Conservation (phyloP, 1,140 invertebrate genomes). For the Drosophila athabasca region DNA sequence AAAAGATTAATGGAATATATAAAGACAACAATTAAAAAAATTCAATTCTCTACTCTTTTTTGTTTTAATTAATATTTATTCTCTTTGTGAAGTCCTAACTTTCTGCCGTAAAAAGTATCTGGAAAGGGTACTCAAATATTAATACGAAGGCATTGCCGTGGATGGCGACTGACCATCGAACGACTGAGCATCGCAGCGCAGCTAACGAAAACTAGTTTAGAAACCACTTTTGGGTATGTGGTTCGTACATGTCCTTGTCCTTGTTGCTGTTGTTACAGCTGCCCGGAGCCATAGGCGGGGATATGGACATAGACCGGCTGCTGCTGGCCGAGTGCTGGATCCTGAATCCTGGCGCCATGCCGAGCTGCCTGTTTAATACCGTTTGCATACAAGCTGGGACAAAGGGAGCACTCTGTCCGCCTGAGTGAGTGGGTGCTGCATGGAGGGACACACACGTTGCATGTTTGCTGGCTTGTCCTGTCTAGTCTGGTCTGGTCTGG, state of each 20-base stretch:
- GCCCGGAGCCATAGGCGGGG: constrained; percentile 6
- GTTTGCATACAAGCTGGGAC: constrained; percentile 44
- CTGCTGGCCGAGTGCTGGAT: constrained; percentile 25
- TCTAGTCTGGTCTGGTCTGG: constrained; percentile 25
- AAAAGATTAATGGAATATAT: too few relatives aligned
- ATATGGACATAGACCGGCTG: constrained; percentile 18
- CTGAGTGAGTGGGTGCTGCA: constrained; percentile 27
- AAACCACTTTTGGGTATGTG: constrained; percentile 65
- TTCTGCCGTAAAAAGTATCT: too few relatives aligned
- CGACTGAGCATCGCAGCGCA: constrained; percentile 22
- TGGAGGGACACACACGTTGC: constrained; percentile 42
- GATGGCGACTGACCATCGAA: too few relatives aligned
- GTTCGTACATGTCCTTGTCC: constrained; percentile 43
- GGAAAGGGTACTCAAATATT: too few relatives aligned
- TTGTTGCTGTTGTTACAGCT: constrained; percentile 34
- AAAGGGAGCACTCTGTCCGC: constrained; percentile 6
- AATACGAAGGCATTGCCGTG: not conserved
- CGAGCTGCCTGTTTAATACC: constrained; percentile 47
- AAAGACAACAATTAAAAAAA: too few relatives aligned
- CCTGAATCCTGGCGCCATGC: constrained; percentile 47
- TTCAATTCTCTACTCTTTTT: too few relatives aligned
- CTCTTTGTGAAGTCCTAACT: too few relatives aligned
- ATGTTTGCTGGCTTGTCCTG: constrained; percentile 51
- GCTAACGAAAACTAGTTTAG: constrained; percentile 77
- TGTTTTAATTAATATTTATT: too few relatives aligned